These are phyloP conservation scores for Platorchestia sp. DNA, from an alignment of 1,140 invertebrate genomes.

Conservation along the genomic window DNA sequence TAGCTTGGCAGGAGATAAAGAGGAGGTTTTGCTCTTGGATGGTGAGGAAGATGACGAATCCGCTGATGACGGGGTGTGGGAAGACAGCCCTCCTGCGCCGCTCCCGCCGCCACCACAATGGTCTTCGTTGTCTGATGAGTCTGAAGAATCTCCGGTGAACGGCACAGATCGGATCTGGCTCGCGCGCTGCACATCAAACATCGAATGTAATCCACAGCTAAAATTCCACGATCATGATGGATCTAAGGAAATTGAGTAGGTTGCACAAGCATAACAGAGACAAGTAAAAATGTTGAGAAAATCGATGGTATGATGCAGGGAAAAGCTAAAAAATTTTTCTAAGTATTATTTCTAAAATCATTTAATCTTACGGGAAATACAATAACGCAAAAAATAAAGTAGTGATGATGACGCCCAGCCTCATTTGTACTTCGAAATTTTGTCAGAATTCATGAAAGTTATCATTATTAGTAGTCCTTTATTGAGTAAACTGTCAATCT, in stretches of 20 bases:
- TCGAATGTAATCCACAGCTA: background rate
- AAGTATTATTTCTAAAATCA: too few relatives aligned
- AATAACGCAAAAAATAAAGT: too few relatives aligned
- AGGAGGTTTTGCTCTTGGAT: constrained; percentile 66
- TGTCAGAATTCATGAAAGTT: too few relatives aligned
- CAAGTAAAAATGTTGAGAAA: background rate
- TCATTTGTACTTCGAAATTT: too few relatives aligned
- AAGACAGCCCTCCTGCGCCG: constrained; percentile 62
- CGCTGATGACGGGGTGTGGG: constrained; percentile 69
- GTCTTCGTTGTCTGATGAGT: constrained; percentile 93
- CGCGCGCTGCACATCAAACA: constrained; percentile 78
- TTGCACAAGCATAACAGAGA: too few relatives aligned
- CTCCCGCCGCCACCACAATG: constrained; percentile 70
- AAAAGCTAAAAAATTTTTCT: too few relatives aligned
- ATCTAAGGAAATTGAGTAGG: background rate
- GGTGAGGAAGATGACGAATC: constrained; percentile 67
- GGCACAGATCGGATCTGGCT: constrained; percentile 96
- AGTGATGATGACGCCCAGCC: too few relatives aligned
- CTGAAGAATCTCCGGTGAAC: constrained; percentile 94
- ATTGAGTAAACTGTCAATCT: too few relatives aligned
- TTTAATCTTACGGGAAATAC: too few relatives aligned
- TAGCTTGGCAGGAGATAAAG: constrained; percentile 74
- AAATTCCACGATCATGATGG: background rate
- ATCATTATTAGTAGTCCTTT: too few relatives aligned
- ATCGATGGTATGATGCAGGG: background rate